These are phyloP conservation scores for Caenorhabditis zanzibari DNA, from an alignment of 2,888 invertebrate genomes.

Conservation along the genomic window DNA sequence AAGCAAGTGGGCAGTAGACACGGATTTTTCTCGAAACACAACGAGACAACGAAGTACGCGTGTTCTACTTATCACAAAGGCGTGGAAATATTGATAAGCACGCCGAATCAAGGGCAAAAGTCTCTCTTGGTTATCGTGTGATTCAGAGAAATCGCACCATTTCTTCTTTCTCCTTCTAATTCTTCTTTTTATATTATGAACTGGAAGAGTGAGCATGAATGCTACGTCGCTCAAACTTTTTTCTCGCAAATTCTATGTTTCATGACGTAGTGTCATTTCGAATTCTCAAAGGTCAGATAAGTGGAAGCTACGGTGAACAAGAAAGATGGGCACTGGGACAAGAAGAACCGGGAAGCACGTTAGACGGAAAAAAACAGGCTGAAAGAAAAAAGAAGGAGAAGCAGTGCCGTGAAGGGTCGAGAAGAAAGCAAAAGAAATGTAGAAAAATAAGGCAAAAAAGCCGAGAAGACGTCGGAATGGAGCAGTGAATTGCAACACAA, in stretches of 20 bases:
- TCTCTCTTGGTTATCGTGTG: constrained; percentile 54
- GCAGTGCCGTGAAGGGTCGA: constrained; percentile 22
- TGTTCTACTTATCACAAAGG: constrained; percentile 60
- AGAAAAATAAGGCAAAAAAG: constrained; percentile 32
- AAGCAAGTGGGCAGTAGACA: constrained; percentile 21
- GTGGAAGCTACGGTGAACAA: neutral
- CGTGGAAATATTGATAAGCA: constrained; percentile 48
- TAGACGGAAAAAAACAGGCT: neutral
- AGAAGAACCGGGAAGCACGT: neutral
- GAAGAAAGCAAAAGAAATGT: constrained; percentile 1
- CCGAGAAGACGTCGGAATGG: constrained; percentile 7
- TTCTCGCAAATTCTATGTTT: neutral
- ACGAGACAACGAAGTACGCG: constrained; percentile 55
- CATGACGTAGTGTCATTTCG: neutral
- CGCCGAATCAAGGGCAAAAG: constrained; percentile 35
- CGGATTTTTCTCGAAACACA: constrained; percentile 26
- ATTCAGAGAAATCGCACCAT: constrained; percentile 67
- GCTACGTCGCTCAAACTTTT: neutral
- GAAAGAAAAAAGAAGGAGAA: constrained; percentile 15
- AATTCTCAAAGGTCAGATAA: constrained; percentile 22
- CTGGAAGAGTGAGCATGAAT: neutral
- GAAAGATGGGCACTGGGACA: neutral
- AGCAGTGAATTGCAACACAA: constrained; percentile 32
- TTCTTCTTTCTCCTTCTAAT: constrained; percentile 1
- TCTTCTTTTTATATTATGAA: neutral